Base-by-base conservation (phyloP, 2,888 invertebrate species). In the Napeogenes sylphis region DNA sequence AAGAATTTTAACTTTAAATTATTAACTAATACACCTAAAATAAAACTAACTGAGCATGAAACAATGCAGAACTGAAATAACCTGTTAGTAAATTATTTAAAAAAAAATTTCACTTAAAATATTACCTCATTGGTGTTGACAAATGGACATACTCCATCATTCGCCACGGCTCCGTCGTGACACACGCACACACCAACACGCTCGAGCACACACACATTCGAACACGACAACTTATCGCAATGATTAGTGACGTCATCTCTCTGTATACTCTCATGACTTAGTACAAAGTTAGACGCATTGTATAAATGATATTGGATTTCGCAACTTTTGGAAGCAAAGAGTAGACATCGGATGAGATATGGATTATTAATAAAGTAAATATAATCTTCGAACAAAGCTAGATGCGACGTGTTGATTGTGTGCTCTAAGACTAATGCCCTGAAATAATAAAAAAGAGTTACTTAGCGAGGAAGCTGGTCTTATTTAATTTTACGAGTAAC, bases 301-400 rank as follows among this genome's bases (percentile, higher is more conserved):
- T 78, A 79, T 1, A 81, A 66, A 4, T 93, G 92, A 13, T 81
- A 75, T 70, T 78, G 84, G 0, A 78, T 76, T 67, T 82, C 79
- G 73, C 94, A 94, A 2, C 71, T 73, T 42, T 81, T 84, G 5
- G 79, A 67, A 0, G 93, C 45, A 94, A 81, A n/a, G 84, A 83
- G 73, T 94, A 95, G 67, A 72, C 95, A 95, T 62, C 92, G 93
- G 21, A 87, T 87, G 42, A 95, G 84, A 32, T 91, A 89, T 55
- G 91, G 81, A 56, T 91, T 91, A 0, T 88, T 91, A 0, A 93
- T 81, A 91, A 95, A 96, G 81, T 95, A 97, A 0, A 97, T 84
- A 68, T 94, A 90, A 79, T 95, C 94, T 77, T 96, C 96, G 78
- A 94, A 95, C 54, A 96, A 87, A 4, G 92, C 92, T 32, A 97